These are phyloP conservation scores for Grantiella picta DNA, from an alignment of 2,113 vertebrate species.

Conservation along the genomic window DNA sequence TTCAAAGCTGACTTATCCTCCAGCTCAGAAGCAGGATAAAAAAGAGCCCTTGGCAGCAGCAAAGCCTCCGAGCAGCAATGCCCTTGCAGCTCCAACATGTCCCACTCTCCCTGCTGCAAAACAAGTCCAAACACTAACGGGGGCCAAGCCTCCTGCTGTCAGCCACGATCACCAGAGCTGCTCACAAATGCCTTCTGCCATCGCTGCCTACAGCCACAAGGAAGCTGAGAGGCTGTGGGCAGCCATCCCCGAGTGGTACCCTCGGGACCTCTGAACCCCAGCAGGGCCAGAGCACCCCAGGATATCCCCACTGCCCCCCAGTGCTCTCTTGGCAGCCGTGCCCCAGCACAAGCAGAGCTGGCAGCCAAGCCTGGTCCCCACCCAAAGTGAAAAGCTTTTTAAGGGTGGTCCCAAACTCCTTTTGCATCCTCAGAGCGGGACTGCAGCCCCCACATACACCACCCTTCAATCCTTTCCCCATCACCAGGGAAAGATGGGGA, in stretches of 20 bases:
- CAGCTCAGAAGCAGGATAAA: neutral
- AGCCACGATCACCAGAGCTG: neutral
- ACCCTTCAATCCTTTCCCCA: neutral
- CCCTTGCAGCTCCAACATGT: conserved; percentile 2
- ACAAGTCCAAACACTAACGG: neutral
- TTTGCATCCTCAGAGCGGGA: neutral
- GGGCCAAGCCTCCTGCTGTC: neutral
- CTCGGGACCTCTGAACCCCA: neutral
- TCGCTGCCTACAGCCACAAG: neutral
- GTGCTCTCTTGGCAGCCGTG: neutral
- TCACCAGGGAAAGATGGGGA: neutral
- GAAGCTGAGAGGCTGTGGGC: neutral
- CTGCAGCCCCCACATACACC: neutral
- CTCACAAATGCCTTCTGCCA: neutral
- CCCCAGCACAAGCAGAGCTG: neutral
- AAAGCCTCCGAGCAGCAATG: conserved; percentile 5
- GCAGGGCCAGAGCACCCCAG: neutral
- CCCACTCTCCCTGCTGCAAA: neutral
- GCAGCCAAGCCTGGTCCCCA: neutral
- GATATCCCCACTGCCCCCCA: accelerated
- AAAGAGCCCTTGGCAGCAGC: neutral
- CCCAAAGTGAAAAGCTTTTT: neutral
- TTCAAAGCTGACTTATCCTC: conserved; percentile 26
- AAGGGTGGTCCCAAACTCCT: neutral
- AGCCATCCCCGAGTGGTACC: neutral